phyloP scores from a whole-genome alignment of 1,140 invertebrate genomes.

The Stegodyphus dumicola region DNA sequence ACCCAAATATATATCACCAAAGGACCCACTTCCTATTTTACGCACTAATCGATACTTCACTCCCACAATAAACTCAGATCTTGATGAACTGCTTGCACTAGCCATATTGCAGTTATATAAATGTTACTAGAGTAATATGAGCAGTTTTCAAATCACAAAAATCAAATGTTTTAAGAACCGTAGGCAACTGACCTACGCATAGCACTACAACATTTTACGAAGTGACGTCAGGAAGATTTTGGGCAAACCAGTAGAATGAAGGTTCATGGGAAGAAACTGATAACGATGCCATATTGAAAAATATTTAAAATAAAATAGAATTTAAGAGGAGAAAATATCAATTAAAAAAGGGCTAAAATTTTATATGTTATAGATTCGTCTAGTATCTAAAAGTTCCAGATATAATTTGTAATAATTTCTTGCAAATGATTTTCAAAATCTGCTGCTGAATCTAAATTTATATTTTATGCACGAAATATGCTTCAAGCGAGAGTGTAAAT shows the following conservation, averaged over 20 bases:
- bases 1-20: slow-evolving; percentile 98
- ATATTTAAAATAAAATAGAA: too few relatives aligned
- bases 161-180: slow-evolving; percentile 27
- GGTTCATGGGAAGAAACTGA: slow-evolving; percentile 11
- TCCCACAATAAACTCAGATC: slow-evolving; percentile 83
- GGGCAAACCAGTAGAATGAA: slow-evolving; percentile 33
- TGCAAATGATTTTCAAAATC: too few relatives aligned
- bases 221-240: slow-evolving; percentile 56
- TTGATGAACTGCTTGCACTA: slow-evolving; percentile 65
- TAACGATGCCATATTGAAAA: too few relatives aligned
- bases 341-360: too few relatives aligned
- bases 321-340: too few relatives aligned
- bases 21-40: slow-evolving; percentile 98
- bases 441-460: too few relatives aligned
- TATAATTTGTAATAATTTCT: too few relatives aligned
- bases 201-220: slow-evolving; percentile 47
- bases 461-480: too few relatives aligned
- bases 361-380: too few relatives aligned
- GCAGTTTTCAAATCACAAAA: slow-evolving; percentile 20
- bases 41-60: slow-evolving; percentile 94
- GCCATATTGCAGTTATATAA: slow-evolving; percentile 56
- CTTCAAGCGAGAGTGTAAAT: too few relatives aligned
- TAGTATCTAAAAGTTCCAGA: too few relatives aligned
- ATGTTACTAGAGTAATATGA: neutral
- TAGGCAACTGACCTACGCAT: slow-evolving; percentile 57